phyloP scores from a whole-genome alignment of 2,113 vertebrate genomes.

The Syrmaticus mikado region DNA sequence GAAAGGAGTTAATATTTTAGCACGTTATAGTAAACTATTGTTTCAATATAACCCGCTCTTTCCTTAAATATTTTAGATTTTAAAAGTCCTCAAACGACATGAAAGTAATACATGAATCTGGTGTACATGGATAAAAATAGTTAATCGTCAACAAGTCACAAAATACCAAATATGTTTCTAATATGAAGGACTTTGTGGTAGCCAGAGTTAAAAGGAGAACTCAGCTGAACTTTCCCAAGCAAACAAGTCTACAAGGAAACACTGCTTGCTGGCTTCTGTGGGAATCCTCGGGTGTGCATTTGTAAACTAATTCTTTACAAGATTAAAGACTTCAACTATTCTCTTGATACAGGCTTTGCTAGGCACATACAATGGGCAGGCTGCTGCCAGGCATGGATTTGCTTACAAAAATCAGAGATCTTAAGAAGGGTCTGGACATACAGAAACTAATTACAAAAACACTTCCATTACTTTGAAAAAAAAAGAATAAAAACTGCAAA shows the following conservation, averaged over 20 bases:
- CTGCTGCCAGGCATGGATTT: neutral
- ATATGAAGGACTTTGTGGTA: neutral
- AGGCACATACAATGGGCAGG: neutral
- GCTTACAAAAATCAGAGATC: neutral
- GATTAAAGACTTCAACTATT: slow-evolving; percentile 23
- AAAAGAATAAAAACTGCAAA: neutral
- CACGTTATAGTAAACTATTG: neutral
- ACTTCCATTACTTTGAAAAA: neutral
- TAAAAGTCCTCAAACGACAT: neutral
- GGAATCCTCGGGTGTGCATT: slow-evolving; percentile 12
- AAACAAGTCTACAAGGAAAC: neutral
- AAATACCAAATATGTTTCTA: neutral
- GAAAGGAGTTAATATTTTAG: neutral
- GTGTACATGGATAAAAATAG: neutral
- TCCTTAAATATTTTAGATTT: neutral
- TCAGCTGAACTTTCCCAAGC: neutral
- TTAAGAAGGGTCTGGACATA: neutral
- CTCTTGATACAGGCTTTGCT: slow-evolving; percentile 20
- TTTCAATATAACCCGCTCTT: neutral
- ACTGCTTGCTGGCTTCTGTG: neutral
- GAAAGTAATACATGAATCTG: neutral
- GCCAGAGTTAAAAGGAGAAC: neutral
- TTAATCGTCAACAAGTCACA: neutral
- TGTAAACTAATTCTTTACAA: slow-evolving; percentile 25
- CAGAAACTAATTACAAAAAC: neutral